Conservation (phyloP, 1,140 invertebrate genomes). For the Brachionus sp. region DNA sequence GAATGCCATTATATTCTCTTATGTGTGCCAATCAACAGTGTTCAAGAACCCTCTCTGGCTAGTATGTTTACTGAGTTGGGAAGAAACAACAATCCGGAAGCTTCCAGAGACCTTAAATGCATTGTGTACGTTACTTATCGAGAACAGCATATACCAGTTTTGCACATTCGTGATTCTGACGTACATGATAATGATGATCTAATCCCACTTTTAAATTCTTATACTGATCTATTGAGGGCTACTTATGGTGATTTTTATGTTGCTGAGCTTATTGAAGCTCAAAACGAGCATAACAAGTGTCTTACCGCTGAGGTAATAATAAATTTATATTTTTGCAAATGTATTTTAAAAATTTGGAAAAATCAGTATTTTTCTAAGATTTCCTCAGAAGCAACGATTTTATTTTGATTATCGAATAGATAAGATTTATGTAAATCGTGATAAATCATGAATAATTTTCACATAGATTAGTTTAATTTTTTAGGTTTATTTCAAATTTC, state of each 20-base stretch:
- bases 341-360: background rate
- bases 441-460: too few species aligned
- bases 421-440: too few species aligned
- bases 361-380: background rate
- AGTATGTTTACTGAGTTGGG: slow-evolving; percentile 47
- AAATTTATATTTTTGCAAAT: background rate
- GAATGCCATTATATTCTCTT: slow-evolving; percentile 58
- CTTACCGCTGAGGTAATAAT: slow-evolving; percentile 57
- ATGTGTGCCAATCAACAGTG: slow-evolving; percentile 49
- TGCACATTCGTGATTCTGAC: slow-evolving; percentile 56
- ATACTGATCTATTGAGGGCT: slow-evolving; percentile 61
- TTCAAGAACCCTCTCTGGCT: background rate
- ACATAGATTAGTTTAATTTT: too few species aligned
- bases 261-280: slow-evolving; percentile 67
- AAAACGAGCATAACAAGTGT: slow-evolving; percentile 60
- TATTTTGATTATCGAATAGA: too few species aligned
- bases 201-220: slow-evolving; percentile 66
- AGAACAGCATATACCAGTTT: slow-evolving; percentile 56
- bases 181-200: slow-evolving; percentile 73
- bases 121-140: slow-evolving; percentile 54
- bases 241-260: slow-evolving; percentile 70
- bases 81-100: slow-evolving; percentile 49
- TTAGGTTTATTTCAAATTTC: too few species aligned
- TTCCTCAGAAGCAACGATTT: too few species aligned
- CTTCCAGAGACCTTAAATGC: slow-evolving; percentile 45